Evolutionary conservation across 2,797 vertebrate genomes (phyloP).

Genomic region (Rhadinocentrus ornatus): DNA sequence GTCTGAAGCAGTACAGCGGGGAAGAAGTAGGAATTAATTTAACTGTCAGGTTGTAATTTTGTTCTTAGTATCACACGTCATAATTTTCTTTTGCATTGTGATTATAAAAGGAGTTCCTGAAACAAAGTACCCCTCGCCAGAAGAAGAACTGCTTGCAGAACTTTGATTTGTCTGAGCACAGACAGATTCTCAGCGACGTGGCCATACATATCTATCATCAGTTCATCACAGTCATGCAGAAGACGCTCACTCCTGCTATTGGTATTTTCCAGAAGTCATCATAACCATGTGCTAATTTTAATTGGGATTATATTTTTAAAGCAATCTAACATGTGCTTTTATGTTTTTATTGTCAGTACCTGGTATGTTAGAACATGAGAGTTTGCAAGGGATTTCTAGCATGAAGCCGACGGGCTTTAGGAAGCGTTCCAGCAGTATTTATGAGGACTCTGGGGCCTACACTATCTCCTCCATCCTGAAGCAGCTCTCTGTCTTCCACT

Average conservation of each 20-base stretch:
- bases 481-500: conserved; percentile 88
- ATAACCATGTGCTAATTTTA: neutral
- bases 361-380: conserved; percentile 96
- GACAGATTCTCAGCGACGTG: conserved; percentile 96
- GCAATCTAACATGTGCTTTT: conserved; percentile 4
- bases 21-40: conserved; percentile 87
- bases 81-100: conserved; percentile 16
- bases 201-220: conserved; percentile 94
- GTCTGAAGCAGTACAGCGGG: conserved; percentile 97
- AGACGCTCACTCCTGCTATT: conserved; percentile 88
- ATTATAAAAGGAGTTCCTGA: conserved; percentile 89
- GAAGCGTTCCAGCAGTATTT: conserved; percentile 91
- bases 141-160: conserved; percentile 94
- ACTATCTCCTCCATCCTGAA: conserved; percentile 90
- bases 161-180: conserved; percentile 96
- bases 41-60: neutral
- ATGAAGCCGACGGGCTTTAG: conserved; percentile 96
- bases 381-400: conserved; percentile 95
- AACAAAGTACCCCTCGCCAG: conserved; percentile 88
- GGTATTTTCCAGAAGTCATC: conserved; percentile 79
- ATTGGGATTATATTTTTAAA: neutral
- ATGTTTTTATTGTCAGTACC: conserved; percentile 81
- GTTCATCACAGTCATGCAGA: conserved; percentile 90
- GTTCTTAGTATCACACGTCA: neutral
- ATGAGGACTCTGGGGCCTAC: conserved; percentile 86